Evolutionary conservation across 2,888 invertebrate genomes (phyloP), one percentile per base, ranked within the genome.

Genomic region (Notodromas monacha): DNA sequence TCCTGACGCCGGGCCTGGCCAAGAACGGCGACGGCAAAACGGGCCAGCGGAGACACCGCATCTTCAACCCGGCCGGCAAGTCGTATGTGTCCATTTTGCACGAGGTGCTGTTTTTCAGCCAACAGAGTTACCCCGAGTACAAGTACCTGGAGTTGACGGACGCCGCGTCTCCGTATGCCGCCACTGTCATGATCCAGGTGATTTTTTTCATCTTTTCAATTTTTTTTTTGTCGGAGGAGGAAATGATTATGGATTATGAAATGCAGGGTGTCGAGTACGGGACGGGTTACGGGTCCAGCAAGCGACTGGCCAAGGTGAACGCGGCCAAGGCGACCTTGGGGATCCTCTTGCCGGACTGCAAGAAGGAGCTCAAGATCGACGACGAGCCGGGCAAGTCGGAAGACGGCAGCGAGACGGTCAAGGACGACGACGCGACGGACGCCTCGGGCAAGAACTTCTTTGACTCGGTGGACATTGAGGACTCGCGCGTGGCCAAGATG

Each of bases 51-150:
- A 27, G 12, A 13, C 10, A 12, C 5, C 6, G 27, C 8, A 12
- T 86, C 48, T 89, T 86, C 70, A 92, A 92, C 56, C 86, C 89
- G 35, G 73, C 74, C 44, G 86, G 86, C 2, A 81, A 86, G 52
- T 77, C 79, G 43, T 73, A 72, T 47, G 72, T 92, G 5, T 81
- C 84, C 39, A 81, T 92, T 44, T 59, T 96, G 40, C 92, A 96
- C 50, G 92, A 96, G n/a, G n/a, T n/a, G n/a, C n/a, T n/a, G n/a
- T n/a, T n/a, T n/a, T n/a, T n/a, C n/a, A n/a, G n/a, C n/a, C n/a
- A n/a, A n/a, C n/a, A n/a, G n/a, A n/a, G n/a, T n/a, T n/a, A n/a
- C n/a, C n/a, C n/a, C n/a, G n/a, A n/a, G n/a, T n/a, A n/a, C n/a
- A n/a, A n/a, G n/a, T n/a, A n/a, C n/a, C n/a, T n/a, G n/a, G n/a